Evolutionary conservation across 2,797 vertebrate species (phyloP).

Genomic region (Crenichthys baileyi): DNA sequence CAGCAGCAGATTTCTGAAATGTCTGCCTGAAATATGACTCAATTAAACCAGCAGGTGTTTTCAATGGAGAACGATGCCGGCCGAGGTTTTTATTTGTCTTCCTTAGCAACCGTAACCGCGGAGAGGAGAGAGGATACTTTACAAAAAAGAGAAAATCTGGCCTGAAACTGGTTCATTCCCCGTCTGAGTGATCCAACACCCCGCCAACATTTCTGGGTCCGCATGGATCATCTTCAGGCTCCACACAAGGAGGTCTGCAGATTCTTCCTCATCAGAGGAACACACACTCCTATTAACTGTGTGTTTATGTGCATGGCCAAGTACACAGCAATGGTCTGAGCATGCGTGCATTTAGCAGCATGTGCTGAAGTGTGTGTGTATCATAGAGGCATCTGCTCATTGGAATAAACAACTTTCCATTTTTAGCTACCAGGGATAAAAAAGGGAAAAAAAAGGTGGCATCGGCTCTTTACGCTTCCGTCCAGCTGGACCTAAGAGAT

Average conservation of each 20-base stretch:
- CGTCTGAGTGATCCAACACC: slow-evolving; percentile 9
- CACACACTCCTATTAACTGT: neutral
- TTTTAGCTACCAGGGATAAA: slow-evolving; percentile 56
- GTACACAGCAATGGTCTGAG: slow-evolving; percentile 4
- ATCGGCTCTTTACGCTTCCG: slow-evolving; percentile 3
- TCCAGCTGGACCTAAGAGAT: slow-evolving; percentile 31
- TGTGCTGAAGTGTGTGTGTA: slow-evolving; percentile 37
- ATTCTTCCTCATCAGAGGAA: slow-evolving; percentile 6
- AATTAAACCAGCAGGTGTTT: slow-evolving; percentile 57
- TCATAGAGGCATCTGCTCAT: slow-evolving; percentile 61
- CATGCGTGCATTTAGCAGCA: slow-evolving; percentile 15
- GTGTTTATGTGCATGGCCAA: neutral
- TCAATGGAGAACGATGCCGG: slow-evolving; percentile 32
- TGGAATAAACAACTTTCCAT: slow-evolving; percentile 66
- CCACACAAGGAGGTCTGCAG: slow-evolving; percentile 3
- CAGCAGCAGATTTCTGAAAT: slow-evolving; percentile 1
- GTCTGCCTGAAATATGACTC: slow-evolving; percentile 27
- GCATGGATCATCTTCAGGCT: neutral
- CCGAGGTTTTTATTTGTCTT: slow-evolving; percentile 45
- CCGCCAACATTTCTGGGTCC: slow-evolving; percentile 4
- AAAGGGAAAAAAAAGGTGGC: slow-evolving; percentile 35
- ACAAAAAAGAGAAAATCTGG: slow-evolving; percentile 29
- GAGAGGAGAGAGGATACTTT: slow-evolving; percentile 20
- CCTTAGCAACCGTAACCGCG: slow-evolving; percentile 58
- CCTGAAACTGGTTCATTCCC: slow-evolving; percentile 23